Percentiles rank a stretch among this genome's conserved stretches.
Conservation (phyloP, 2,113 vertebrate genomes). For the Prochilodus magdalenae region DNA sequence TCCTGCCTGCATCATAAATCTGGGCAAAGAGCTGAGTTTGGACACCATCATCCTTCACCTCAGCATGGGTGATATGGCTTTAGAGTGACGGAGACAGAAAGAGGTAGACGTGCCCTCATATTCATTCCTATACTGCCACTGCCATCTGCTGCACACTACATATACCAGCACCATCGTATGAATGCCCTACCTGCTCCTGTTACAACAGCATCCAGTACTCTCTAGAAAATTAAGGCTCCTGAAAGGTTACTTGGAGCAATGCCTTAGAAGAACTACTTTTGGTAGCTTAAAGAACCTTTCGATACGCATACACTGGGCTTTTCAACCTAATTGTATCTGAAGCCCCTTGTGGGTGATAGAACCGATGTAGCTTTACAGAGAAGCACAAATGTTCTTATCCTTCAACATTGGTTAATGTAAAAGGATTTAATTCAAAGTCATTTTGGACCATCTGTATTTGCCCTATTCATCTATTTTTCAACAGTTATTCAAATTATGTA, state of each 20-base stretch:
- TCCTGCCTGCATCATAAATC: conserved; percentile 74
- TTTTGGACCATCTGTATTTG: too few relatives aligned
- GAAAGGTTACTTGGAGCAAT: neutral
- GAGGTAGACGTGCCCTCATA: neutral
- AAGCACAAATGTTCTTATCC: too few relatives aligned
- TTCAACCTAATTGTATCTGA: too few relatives aligned
- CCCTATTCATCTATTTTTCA: too few relatives aligned
- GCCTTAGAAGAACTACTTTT: too few relatives aligned
- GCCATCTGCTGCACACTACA: conserved; percentile 73
- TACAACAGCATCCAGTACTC: neutral
- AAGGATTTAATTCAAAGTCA: too few relatives aligned
- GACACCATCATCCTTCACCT: conserved; percentile 70
- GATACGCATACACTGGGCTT: too few relatives aligned
- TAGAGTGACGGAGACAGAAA: neutral
- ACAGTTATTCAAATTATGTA: too few relatives aligned
- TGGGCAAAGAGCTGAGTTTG: conserved; percentile 67
- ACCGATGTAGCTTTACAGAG: too few relatives aligned
- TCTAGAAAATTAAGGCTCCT: neutral
- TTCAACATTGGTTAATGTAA: too few relatives aligned
- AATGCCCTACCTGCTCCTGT: conserved; percentile 5
- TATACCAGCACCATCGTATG: conserved; percentile 36
- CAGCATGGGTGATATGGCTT: conserved; percentile 57
- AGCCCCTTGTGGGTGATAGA: too few relatives aligned
- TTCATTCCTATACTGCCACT: conserved; percentile 70
- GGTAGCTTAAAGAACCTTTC: neutral